Evolutionary conservation across 2,113 vertebrate species (phyloP).

Genomic region (Corythaeola cristata): DNA sequence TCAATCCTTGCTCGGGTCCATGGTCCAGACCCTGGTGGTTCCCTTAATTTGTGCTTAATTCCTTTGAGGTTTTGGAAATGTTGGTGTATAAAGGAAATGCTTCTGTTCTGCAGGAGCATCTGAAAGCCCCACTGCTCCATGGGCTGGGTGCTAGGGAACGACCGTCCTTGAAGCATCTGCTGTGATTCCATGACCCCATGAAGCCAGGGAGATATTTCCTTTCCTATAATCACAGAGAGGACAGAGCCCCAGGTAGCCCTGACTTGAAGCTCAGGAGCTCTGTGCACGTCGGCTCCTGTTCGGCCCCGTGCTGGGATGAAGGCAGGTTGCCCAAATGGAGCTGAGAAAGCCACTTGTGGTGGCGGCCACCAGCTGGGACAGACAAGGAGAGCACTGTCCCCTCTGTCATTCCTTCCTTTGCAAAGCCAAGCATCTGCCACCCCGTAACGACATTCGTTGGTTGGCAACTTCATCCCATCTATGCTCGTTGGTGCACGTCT

Average conservation of each 20-base stretch:
- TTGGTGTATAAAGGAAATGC: accelerated
- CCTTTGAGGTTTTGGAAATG: background rate
- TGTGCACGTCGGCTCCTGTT: background rate
- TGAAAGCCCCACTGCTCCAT: accelerated
- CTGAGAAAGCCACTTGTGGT: background rate
- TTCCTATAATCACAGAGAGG: background rate
- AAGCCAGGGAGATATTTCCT: background rate
- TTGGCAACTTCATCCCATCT: background rate
- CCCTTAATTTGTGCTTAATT: background rate
- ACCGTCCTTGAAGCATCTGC: background rate
- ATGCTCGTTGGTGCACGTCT: accelerated
- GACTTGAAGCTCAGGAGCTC: background rate
- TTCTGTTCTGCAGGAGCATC: background rate
- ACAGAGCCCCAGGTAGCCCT: background rate
- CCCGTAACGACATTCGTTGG: accelerated
- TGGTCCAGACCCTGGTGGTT: background rate
- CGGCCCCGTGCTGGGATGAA: background rate
- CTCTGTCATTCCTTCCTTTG: background rate
- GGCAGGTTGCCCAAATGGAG: background rate
- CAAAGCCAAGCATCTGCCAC: background rate
- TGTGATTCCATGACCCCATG: background rate
- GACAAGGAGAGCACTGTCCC: accelerated
- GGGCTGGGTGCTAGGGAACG: accelerated
- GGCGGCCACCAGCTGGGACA: background rate
- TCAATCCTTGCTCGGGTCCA: background rate